Conservation (phyloP, 2,113 vertebrate species). For the Megatriorchis doriae region DNA sequence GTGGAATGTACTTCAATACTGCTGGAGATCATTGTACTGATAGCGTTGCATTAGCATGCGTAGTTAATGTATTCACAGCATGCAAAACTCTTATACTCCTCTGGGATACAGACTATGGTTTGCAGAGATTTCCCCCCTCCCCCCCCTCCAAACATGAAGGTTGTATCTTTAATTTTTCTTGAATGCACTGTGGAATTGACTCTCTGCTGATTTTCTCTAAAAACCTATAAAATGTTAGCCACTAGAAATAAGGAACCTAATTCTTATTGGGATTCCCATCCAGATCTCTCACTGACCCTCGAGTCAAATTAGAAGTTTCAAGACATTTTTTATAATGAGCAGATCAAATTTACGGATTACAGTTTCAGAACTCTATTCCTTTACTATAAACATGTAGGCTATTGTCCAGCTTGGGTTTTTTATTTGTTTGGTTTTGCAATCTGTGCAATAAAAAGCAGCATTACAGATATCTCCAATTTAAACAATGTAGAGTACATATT, state of each 20-base stretch:
- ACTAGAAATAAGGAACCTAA: background rate
- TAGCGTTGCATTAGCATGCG: background rate
- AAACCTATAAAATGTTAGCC: background rate
- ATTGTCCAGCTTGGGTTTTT: accelerated
- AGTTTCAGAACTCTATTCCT: background rate
- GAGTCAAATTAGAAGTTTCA: background rate
- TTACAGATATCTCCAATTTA: background rate
- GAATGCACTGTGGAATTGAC: background rate
- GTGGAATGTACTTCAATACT: constrained; percentile 6
- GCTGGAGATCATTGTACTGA: background rate
- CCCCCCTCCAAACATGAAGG: background rate
- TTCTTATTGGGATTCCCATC: background rate
- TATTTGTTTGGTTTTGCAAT: background rate
- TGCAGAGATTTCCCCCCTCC: background rate
- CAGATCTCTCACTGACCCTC: background rate
- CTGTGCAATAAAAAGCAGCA: background rate
- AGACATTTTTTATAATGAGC: background rate
- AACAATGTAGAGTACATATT: background rate
- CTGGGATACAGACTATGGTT: background rate
- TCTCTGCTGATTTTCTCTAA: background rate
- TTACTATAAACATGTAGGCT: background rate
- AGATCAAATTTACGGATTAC: background rate
- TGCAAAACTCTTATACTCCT: background rate
- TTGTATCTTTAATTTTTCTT: background rate
- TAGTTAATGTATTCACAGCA: background rate